A percentile compares a stretch with the other conserved stretches of the same genome.
These are phyloP conservation scores for Phalacrocorax pelagicus DNA, from an alignment of 2,113 vertebrate genomes.

Conservation along the genomic window DNA sequence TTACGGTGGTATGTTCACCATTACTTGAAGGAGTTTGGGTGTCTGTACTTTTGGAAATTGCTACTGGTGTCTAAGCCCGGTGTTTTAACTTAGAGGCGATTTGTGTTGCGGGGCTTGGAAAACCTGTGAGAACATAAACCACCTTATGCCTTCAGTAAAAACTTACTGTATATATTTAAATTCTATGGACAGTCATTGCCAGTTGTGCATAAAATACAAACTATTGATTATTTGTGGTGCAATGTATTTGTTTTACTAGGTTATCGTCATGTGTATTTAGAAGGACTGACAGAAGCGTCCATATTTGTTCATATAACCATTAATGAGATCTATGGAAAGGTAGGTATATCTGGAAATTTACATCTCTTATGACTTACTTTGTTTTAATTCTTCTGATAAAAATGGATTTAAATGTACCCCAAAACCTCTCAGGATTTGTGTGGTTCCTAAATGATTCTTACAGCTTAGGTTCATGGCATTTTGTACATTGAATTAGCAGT, in stretches of 20 bases:
- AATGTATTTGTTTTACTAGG: slow-evolving; percentile 72
- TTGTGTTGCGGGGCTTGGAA: background rate
- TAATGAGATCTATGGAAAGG: slow-evolving; percentile 97
- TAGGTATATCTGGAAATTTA: slow-evolving; percentile 57
- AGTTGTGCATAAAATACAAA: background rate
- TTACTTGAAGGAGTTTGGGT: background rate
- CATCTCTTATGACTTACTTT: background rate
- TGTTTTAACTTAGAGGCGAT: background rate
- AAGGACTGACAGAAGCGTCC: slow-evolving; percentile 94
- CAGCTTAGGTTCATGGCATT: background rate
- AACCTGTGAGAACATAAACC: background rate
- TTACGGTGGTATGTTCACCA: background rate
- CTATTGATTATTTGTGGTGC: background rate
- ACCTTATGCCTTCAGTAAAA: no score
- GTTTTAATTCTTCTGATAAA: background rate
- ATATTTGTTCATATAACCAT: slow-evolving; percentile 96
- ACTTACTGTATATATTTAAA: background rate
- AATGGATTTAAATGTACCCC: background rate
- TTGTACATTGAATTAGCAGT: background rate
- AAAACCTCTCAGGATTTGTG: background rate
- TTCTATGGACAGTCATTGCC: background rate
- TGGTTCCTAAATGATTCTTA: background rate
- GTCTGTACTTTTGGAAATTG: background rate
- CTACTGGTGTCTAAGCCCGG: background rate
- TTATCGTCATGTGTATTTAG: slow-evolving; percentile 95